phyloP scores from a whole-genome alignment of 2,797 vertebrate species.

The Taenioides sp. region DNA sequence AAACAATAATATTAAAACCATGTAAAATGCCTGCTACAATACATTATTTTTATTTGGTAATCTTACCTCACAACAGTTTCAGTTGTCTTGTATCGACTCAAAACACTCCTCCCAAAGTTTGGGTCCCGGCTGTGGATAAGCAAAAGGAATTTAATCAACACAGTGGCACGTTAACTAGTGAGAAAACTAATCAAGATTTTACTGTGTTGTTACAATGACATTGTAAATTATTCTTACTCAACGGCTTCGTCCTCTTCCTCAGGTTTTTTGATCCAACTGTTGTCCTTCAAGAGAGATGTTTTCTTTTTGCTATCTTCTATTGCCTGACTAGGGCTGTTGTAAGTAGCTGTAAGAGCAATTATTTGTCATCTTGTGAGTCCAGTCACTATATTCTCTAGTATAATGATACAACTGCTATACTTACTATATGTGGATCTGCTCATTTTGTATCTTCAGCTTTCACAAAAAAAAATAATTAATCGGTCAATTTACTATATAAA shows the following conservation, averaged over 20 bases:
- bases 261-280: constrained; percentile 89
- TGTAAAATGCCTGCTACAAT: not conserved
- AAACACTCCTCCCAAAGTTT: constrained; percentile 84
- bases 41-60: not conserved
- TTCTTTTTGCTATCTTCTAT: constrained; percentile 80
- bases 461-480: constrained; percentile 1
- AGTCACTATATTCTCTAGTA: not conserved
- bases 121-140: constrained; percentile 79
- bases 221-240: constrained; percentile 50
- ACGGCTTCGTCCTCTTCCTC: constrained; percentile 80
- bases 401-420: constrained; percentile 24
- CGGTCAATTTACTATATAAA: not conserved
- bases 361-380: not conserved
- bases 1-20: not conserved
- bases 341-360: constrained; percentile 43
- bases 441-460: constrained; percentile 54
- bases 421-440: constrained; percentile 42
- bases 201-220: not conserved
- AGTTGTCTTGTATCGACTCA: constrained; percentile 75
- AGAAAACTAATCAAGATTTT: constrained; percentile 10
- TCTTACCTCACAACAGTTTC: constrained; percentile 80
- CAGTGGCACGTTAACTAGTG: constrained; percentile 8
- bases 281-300: constrained; percentile 82
- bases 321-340: constrained; percentile 47
- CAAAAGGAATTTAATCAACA: constrained; percentile 7